These are phyloP conservation scores for Andrena flavipes DNA, from an alignment of 2,888 invertebrate genomes.

Conservation along the genomic window DNA sequence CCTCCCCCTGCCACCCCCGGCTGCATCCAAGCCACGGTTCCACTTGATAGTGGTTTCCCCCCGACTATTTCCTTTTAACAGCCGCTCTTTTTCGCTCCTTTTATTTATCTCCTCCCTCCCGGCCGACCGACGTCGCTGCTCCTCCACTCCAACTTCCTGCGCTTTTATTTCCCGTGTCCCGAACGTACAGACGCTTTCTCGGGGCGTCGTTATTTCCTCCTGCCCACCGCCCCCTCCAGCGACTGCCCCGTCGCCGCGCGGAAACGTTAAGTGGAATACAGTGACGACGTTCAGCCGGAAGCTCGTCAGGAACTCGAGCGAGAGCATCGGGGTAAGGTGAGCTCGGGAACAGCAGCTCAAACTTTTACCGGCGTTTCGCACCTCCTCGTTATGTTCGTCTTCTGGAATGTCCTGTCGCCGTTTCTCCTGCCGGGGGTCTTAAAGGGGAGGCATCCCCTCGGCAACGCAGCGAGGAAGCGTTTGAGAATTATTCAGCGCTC, in stretches of 20 bases:
- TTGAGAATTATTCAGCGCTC: too few relatives aligned
- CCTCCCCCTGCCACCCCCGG: too few relatives aligned
- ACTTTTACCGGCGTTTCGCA: conserved; percentile 7
- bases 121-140: not conserved
- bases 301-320: conserved; percentile 5
- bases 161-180: conserved; percentile 26
- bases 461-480: too few relatives aligned
- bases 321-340: conserved; percentile 8
- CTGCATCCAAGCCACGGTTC: not conserved
- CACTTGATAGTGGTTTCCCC: conserved; percentile 26
- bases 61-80: conserved; percentile 47
- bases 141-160: not conserved
- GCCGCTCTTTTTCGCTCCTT: conserved; percentile 26
- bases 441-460: too few relatives aligned
- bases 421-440: too few relatives aligned
- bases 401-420: not conserved
- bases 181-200: not conserved
- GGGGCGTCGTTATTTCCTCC: conserved; percentile 30
- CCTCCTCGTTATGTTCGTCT: not conserved
- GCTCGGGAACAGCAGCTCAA: not conserved
- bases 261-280: conserved; percentile 22
- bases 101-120: conserved; percentile 3
- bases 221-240: too few relatives aligned
- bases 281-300: conserved; percentile 14
- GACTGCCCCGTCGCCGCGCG: not conserved